Base-by-base conservation (phyloP, 2,113 vertebrate genomes). In the Equus przewalskii region DNA sequence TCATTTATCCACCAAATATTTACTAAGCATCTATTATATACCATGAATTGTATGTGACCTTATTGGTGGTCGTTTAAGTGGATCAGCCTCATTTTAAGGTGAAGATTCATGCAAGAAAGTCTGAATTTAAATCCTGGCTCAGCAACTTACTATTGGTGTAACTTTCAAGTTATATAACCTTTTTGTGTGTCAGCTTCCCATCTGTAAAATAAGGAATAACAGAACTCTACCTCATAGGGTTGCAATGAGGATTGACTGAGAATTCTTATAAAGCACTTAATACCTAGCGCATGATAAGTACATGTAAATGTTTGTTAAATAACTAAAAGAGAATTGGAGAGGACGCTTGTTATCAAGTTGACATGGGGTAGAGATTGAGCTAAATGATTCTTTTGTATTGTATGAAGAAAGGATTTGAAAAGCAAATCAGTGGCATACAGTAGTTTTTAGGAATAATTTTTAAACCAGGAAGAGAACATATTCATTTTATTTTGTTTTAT, bases 401-500 rank as follows among this genome's bases (percentile, higher is more conserved):
- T 72, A 18, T 67, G 30, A 92, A 96, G 46, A 81, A 86, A 19
- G 16, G 13, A 2, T 73, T 51, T 75, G 44, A 84, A 91, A 91
- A 93, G 54, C 41, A 70, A 93, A 73, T 56, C 14, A 84, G 46
- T 62, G 44, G 16, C 41, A 64, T 79, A 67, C 10, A 65, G 6
- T 62, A 82, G 41, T 62, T 36, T 67, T 84, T 73, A 62, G 64
- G 24, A 95, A 81, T 78, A 73, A 69, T 70, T 78, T 83, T 94
- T 65, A 89, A 82, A 51, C 16, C 9, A 92, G 67, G 3, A 84
- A 78, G 44, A 56, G 10, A 83, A 89, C 11, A 67, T 58, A 69
- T 30, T 58, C 30, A 64, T 80, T 92, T 92, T 18, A 65, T 60
- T 89, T 92, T 18, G 58, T 60, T 89, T 96, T 87, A 76, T 85